Conservation (phyloP, 2,113 vertebrate genomes). For the Uria lomvia region DNA sequence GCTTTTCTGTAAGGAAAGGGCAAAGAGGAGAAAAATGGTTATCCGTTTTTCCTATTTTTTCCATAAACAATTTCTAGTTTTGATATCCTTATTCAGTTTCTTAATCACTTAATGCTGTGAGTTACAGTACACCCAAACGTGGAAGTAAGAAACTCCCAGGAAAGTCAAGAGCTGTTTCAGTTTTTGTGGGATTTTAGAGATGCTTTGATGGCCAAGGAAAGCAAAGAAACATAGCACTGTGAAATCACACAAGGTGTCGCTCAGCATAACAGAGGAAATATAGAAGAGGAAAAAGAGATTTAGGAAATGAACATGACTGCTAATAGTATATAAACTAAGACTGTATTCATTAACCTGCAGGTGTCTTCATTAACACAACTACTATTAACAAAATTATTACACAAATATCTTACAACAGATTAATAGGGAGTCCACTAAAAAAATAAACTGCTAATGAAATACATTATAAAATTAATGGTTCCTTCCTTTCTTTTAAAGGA, state of each 20-base stretch:
- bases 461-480: neutral
- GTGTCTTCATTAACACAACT: neutral
- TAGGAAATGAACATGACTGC: neutral
- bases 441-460: neutral
- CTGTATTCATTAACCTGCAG: neutral
- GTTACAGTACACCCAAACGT: neutral
- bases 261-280: neutral
- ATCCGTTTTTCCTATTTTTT: neutral
- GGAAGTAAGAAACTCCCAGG: neutral
- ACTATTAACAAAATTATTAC: neutral
- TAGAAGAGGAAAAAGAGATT: neutral
- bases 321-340: neutral
- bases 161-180: neutral
- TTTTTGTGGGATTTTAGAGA: neutral
- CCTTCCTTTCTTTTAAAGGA: neutral
- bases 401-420: neutral
- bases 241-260: neutral
- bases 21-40: neutral
- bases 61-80: neutral
- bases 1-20: neutral
- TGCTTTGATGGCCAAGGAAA: neutral
- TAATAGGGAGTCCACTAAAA: neutral
- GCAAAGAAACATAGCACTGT: neutral
- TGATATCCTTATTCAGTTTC: neutral
- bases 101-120: neutral